Evolutionary conservation across 2,113 vertebrate species (phyloP).

Genomic region (Nothoprocta perdicaria): DNA sequence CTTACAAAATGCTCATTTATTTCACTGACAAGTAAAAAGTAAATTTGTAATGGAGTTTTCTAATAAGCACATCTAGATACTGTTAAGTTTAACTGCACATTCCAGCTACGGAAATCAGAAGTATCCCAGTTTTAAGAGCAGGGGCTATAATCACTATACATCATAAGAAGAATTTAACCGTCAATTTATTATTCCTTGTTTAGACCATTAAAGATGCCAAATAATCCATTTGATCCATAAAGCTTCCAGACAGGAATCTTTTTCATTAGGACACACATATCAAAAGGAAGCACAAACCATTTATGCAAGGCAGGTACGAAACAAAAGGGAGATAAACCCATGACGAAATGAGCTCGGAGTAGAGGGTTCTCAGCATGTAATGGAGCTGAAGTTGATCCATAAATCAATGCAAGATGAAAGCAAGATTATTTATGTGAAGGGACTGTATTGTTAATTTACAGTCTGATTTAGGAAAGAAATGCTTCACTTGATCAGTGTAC

Average conservation of each 20-base stretch:
- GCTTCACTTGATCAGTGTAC: conserved; percentile 26
- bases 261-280: background rate
- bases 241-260: conserved; percentile 30
- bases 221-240: background rate
- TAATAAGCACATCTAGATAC: conserved; percentile 19
- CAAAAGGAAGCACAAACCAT: conserved; percentile 46
- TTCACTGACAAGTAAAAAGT: conserved; percentile 22
- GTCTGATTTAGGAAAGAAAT: conserved; percentile 52
- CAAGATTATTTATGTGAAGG: conserved; percentile 68
- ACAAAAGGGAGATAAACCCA: conserved; percentile 51
- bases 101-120: background rate
- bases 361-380: conserved; percentile 61
- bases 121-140: conserved; percentile 31
- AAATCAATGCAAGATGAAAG: conserved; percentile 81
- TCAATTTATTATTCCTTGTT: background rate
- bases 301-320: conserved; percentile 71
- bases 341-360: conserved; percentile 58
- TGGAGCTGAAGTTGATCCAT: conserved; percentile 66
- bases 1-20: conserved; percentile 6
- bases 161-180: background rate
- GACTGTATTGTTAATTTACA: conserved; percentile 68
- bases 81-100: background rate
- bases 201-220: conserved; percentile 17
- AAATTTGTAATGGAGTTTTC: conserved; percentile 29
- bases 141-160: background rate